Evolutionary conservation across 2,888 invertebrate species (phyloP).

Genomic region (Cotesia congregata): DNA sequence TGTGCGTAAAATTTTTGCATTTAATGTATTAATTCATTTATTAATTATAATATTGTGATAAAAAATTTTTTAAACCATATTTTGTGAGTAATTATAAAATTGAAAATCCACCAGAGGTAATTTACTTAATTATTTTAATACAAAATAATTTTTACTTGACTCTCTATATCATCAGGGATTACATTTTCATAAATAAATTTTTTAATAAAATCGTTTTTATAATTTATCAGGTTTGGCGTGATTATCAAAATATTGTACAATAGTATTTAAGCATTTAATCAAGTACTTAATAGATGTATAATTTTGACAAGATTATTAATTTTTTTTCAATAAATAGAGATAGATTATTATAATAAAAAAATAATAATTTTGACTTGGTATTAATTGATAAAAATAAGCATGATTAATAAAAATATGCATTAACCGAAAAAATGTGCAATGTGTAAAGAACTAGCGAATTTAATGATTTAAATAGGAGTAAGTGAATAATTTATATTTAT

Average conservation of each 20-base stretch:
- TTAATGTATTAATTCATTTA: too few relatives aligned
- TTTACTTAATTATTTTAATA: too few relatives aligned
- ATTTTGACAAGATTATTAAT: slow-evolving; percentile 30
- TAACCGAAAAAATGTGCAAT: slow-evolving; percentile 10
- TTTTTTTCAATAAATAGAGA: slow-evolving; percentile 34
- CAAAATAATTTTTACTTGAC: neutral
- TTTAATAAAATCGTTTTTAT: slow-evolving; percentile 30
- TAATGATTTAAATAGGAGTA: slow-evolving; percentile 10
- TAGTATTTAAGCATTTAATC: slow-evolving; percentile 62
- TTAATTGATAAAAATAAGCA: neutral
- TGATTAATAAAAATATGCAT: neutral
- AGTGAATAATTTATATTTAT: neutral
- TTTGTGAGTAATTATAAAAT: too few relatives aligned
- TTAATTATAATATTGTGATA: too few relatives aligned
- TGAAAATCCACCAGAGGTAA: too few relatives aligned
- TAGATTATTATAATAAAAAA: slow-evolving; percentile 27
- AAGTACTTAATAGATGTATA: slow-evolving; percentile 41
- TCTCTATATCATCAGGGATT: neutral
- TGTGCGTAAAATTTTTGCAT: too few relatives aligned
- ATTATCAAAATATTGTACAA: slow-evolving; percentile 55
- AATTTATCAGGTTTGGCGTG: slow-evolving; percentile 42
- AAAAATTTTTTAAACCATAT: too few relatives aligned
- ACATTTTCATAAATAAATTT: neutral
- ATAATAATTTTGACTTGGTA: slow-evolving; percentile 36
- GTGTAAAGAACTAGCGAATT: neutral